Base-by-base conservation (phyloP, 2,888 invertebrate genomes). In the Lepas anatifera region DNA sequence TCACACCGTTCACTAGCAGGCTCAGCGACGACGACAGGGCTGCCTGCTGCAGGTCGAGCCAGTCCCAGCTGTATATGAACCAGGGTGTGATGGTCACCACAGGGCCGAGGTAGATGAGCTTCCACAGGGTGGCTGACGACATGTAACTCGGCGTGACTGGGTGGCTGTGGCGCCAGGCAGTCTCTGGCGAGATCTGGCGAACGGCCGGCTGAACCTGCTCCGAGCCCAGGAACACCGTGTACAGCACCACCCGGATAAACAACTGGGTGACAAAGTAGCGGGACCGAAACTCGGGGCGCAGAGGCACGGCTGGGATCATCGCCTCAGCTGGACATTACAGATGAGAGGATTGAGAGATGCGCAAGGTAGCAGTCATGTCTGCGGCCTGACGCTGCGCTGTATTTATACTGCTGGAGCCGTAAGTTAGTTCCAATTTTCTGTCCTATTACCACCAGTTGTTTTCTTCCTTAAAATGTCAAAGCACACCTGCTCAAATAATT, bases 121-220 rank as follows among this genome's bases (percentile, higher is more conserved):
- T 84, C 85, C 90, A 87, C 73, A 92, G 80, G 68, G 83, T 79
- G 0, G 82, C 81, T 0, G 87, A 85, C 0, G 89, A 85, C 11
- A 92, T 87, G 75, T 87, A 88, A 37, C 89, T 88, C 10, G 85
- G 83, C 8, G 85, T 85, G 16, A 85, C 82, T 0, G 93, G 93
- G 79, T 90, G 90, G 77, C 87, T 87, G 77, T 90, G 91, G 10
- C 88, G 81, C 86, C 91, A 90, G 71, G 90, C 77, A 76, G 92
- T 91, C 69, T 88, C 85, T 3, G 86, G 84, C 66, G 88, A 89
- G 73, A 93, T 90, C 76, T 87, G 85, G 58, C 92, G 83, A 3
- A 52, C 29, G 16, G 29, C 29, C 11, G 52, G 29, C 29, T 52
- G 27, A 11, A 52, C 27, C 29, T 16, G 52, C 52, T 52, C 52